phyloP scores from a whole-genome alignment of 2,888 invertebrate species.

The Pristionchus exspectatus region DNA sequence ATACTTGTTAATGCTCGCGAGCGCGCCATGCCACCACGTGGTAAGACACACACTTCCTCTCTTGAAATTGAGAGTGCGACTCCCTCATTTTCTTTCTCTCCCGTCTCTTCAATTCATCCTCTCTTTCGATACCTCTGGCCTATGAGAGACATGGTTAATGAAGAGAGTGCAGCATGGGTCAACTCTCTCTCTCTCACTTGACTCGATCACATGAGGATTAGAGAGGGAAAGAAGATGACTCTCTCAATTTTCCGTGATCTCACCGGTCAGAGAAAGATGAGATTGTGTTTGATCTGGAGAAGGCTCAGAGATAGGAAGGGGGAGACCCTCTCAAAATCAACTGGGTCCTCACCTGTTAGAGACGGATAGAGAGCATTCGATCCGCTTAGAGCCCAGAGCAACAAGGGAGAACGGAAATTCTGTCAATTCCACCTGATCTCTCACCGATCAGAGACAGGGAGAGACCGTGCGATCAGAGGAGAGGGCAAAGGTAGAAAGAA shows the following conservation, averaged over 20 bases:
- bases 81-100: background rate
- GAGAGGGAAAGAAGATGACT: too few species aligned
- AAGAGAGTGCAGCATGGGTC: constrained; percentile 1
- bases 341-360: too few species aligned
- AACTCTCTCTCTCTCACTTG: background rate
- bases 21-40: background rate
- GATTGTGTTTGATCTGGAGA: too few species aligned
- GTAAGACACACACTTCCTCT: background rate
- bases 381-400: background rate
- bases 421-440: background rate
- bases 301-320: too few species aligned
- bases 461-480: background rate
- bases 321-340: too few species aligned
- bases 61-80: background rate
- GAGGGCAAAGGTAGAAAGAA: background rate
- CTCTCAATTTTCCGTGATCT: too few species aligned
- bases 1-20: background rate
- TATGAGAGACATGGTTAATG: background rate
- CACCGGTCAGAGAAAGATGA: too few species aligned
- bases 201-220: constrained; percentile 13
- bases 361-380: background rate
- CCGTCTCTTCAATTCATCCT: background rate
- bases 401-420: background rate
- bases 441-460: background rate
- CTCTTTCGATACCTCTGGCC: background rate